Evolutionary conservation across 2,888 invertebrate genomes (phyloP), one percentile per base, ranked within the genome.

Genomic region (Pandemis heparana): DNA sequence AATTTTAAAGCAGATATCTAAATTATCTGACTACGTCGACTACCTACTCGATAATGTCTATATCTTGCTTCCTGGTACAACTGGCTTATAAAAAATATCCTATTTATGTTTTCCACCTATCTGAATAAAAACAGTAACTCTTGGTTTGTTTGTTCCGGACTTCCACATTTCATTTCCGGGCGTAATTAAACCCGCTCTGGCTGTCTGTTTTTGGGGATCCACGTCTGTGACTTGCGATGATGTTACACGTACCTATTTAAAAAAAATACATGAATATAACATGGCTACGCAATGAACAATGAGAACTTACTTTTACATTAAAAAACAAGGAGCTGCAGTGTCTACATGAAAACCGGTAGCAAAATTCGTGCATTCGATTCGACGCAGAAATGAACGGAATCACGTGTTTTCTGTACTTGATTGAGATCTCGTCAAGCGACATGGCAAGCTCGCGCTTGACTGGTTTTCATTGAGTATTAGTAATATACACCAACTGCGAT

Each of bases 131-230:
- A 64, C 41, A 41, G 56, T 59, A 63, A 51, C 74, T 69, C 80
- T 82, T 83, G 79, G 82, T 81, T 85, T 84, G 83, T 87, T 86
- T 85, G 83, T 84, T 86, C 82, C 84, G 82, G 82, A 83, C 83
- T 84, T 87, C 81, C 82, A 85, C 84, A 84, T 87, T 86, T 87
- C 83, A 86, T 84, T 87, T 86, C 83, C 81, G 79, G 79, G 77
- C 82, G 88, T 89, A 88, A 89, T 90, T 89, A 89, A 88, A 85
- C 86, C 81, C 79, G 78, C 77, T 81, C 78, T 77, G 79, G 84
- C 23, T 86, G 86, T 86, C 79, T 81, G 80, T 78, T 83, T 83
- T 85, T 84, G 79, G 78, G 85, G 85, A 83, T 80, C 83, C 79
- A 74, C 60, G 38, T 9, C 18, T 64, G 48, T 14, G 48, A 16